Percentiles rank a stretch among this genome's conserved stretches.
Conservation (phyloP, 2,797 vertebrate species). For the Leptatherina wallacei region DNA sequence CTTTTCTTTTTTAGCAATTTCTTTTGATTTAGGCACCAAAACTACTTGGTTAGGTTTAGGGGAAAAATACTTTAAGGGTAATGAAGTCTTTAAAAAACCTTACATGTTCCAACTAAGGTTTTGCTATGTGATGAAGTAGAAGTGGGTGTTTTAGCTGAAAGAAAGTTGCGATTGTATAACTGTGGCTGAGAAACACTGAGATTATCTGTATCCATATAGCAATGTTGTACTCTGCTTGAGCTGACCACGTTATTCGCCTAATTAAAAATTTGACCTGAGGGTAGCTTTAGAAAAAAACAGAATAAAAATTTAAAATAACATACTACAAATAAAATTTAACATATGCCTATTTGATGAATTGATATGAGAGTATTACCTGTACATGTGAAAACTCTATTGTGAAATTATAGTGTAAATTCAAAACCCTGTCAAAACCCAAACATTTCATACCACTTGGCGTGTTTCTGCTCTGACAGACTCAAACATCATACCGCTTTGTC, state of each 20-base stretch:
- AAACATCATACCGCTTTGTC: constrained; percentile 58
- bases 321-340: neutral
- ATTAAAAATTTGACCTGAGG: neutral
- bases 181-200: neutral
- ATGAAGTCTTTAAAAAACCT: neutral
- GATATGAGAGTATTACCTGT: neutral
- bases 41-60: neutral
- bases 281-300: neutral
- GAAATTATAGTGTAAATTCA: constrained; percentile 17
- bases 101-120: neutral
- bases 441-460: constrained; percentile 10
- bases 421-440: neutral
- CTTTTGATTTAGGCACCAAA: neutral
- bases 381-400: constrained; percentile 1
- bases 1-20: neutral
- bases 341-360: neutral
- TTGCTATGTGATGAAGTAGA: neutral
- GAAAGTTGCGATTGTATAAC: neutral
- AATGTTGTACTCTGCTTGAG: neutral
- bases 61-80: neutral
- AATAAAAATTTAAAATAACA: no score
- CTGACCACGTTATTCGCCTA: neutral
- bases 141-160: neutral
- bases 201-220: neutral
- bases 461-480: constrained; percentile 42